These are phyloP conservation scores for Amazona guildingii DNA, from an alignment of 2,113 vertebrate genomes.

Conservation along the genomic window DNA sequence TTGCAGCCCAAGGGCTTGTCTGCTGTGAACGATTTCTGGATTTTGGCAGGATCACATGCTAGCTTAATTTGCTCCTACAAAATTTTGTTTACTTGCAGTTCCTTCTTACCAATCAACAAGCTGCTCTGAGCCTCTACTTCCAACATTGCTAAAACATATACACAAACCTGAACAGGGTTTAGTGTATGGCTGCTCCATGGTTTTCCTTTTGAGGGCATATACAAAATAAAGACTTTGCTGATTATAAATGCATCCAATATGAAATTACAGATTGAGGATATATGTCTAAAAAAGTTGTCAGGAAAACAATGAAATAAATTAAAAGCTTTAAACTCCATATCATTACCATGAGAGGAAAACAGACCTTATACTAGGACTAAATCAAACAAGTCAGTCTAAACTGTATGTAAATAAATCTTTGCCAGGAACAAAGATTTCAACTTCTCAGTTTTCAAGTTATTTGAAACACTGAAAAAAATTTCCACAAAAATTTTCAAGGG, in stretches of 20 bases:
- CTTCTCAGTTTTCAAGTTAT: not conserved
- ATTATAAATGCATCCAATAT: not conserved
- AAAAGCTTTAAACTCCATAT: not conserved
- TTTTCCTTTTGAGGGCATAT: not conserved
- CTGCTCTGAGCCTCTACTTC: not conserved
- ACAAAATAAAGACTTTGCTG: not conserved
- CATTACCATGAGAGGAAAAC: not conserved
- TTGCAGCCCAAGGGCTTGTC: not conserved
- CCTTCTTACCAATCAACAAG: not conserved
- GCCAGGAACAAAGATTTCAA: not conserved
- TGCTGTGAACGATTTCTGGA: not conserved
- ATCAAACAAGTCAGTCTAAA: not conserved
- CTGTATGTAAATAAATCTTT: not conserved
- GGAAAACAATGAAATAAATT: not conserved
- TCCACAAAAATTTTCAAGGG: not conserved
- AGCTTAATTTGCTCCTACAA: conserved; percentile 14
- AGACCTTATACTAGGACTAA: not conserved
- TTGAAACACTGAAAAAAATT: not conserved
- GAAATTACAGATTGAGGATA: not conserved
- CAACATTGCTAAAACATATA: not conserved
- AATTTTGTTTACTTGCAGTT: conserved; percentile 4
- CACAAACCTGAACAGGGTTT: not conserved
- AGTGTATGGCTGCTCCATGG: not conserved
- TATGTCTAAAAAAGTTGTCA: not conserved
- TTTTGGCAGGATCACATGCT: not conserved